Conservation (phyloP, 2,113 vertebrate species). For the Rousettus leschenaultii region DNA sequence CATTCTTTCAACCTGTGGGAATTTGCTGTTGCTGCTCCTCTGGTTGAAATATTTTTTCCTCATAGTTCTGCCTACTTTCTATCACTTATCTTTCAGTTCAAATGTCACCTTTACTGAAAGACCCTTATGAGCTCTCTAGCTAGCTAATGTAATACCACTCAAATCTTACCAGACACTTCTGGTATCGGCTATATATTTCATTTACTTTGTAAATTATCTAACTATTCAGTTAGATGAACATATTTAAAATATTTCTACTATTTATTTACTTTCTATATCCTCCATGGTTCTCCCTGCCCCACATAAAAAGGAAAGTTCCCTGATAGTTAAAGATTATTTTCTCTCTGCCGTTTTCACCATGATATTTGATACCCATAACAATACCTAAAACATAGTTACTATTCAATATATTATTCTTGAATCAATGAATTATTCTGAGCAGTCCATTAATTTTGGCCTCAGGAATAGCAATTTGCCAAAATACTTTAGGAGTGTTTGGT, state of each 20-base stretch:
- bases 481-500: neutral
- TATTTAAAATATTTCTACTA: neutral
- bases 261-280: neutral
- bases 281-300: accelerated
- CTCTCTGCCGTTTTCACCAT: neutral
- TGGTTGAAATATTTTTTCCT: neutral
- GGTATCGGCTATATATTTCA: neutral
- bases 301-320: neutral
- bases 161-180: neutral
- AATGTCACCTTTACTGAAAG: neutral
- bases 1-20: neutral
- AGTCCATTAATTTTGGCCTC: slow-evolving; percentile 5
- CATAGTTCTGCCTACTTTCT: neutral
- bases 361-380: neutral
- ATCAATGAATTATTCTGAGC: slow-evolving; percentile 24
- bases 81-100: neutral
- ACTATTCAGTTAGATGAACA: neutral
- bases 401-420: neutral
- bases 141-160: neutral
- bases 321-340: neutral
- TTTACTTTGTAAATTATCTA: neutral
- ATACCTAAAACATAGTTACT: neutral
- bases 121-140: neutral
- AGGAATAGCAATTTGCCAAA: neutral
- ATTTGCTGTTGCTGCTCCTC: neutral